These are phyloP conservation scores for Bicyclus anynana DNA, from an alignment of 1,140 invertebrate genomes.

Conservation along the genomic window DNA sequence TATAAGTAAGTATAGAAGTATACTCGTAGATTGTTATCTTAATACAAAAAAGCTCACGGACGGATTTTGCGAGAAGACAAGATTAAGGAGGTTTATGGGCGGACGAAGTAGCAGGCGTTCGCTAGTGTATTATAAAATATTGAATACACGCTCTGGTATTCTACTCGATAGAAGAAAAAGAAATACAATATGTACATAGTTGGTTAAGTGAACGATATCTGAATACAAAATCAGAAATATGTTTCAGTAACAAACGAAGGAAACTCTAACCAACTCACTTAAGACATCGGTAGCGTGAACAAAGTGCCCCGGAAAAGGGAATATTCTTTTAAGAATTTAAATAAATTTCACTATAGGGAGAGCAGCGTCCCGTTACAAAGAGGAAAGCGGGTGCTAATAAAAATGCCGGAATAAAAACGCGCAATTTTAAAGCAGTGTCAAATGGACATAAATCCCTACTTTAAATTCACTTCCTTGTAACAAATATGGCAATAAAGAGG, in stretches of 20 bases:
- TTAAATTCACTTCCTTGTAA: constrained; percentile 27
- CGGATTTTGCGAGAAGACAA: no score
- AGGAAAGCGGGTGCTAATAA: constrained; percentile 63
- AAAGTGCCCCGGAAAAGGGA: constrained; percentile 45
- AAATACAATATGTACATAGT: no score
- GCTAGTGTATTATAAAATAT: no score
- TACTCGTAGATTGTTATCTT: no score
- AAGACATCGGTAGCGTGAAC: constrained; percentile 45
- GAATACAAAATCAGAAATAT: constrained; percentile 23
- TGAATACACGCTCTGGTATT: no score
- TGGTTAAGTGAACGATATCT: background rate
- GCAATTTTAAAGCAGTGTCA: constrained; percentile 60
- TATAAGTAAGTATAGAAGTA: no score
- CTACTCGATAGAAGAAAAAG: no score
- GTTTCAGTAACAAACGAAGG: constrained; percentile 26
- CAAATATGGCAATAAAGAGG: constrained; percentile 23
- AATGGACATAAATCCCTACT: constrained; percentile 45
- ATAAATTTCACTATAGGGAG: constrained; percentile 55
- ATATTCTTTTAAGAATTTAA: constrained; percentile 68
- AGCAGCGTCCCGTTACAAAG: constrained; percentile 57
- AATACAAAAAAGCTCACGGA: no score
- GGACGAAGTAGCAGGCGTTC: no score
- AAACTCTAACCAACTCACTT: constrained; percentile 52
- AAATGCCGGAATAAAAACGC: constrained; percentile 55
- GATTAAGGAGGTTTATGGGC: no score